phyloP scores from a whole-genome alignment of 2,797 vertebrate genomes.

The Eulemur albifrons region DNA sequence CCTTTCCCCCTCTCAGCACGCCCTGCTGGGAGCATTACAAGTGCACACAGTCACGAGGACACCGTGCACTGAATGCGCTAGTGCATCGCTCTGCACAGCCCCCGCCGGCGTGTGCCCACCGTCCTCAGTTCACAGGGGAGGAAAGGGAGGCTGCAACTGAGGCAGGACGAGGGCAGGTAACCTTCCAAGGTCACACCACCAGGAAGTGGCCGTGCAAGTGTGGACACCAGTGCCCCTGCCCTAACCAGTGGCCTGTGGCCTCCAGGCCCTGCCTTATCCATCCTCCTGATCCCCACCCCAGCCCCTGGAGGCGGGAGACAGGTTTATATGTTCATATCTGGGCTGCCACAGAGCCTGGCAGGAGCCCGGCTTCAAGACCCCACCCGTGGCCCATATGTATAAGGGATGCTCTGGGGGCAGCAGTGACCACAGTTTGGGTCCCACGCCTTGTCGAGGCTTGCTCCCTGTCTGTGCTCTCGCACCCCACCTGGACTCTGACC shows the following conservation, averaged over 20 bases:
- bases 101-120: accelerated
- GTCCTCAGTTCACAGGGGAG: not conserved
- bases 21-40: accelerated
- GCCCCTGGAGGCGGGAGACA: not conserved
- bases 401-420: not conserved
- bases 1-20: accelerated
- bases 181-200: not conserved
- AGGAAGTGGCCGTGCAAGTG: not conserved
- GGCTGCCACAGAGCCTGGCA: not conserved
- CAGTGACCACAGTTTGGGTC: not conserved
- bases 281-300: not conserved
- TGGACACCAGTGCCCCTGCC: accelerated
- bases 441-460: not conserved
- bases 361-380: not conserved
- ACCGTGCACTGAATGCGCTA: accelerated
- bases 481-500: not conserved
- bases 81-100: accelerated
- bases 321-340: accelerated
- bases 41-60: not conserved
- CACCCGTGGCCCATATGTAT: accelerated
- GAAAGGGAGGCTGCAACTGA: not conserved
- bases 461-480: not conserved
- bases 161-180: not conserved
- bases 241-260: not conserved
- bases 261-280: not conserved